Percentiles rank a stretch among this genome's conserved stretches.
phyloP scores from a whole-genome alignment of 2,797 vertebrate species.

The Amazona ochrocephala region DNA sequence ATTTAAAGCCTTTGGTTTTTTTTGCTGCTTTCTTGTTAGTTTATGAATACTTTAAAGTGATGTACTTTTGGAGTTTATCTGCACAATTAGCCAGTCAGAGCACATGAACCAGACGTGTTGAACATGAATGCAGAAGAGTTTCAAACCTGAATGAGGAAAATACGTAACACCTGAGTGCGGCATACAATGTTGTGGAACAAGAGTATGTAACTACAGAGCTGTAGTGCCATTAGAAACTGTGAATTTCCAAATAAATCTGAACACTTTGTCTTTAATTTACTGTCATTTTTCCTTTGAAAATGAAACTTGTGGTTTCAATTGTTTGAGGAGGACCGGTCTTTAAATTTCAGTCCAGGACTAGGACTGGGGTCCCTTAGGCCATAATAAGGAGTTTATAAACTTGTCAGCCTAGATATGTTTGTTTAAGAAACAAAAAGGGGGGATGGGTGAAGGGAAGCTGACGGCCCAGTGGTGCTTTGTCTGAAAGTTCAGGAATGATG shows the following conservation, averaged over 20 bases:
- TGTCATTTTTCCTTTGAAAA: conserved; percentile 20
- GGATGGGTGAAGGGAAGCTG: neutral
- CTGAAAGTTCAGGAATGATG: neutral
- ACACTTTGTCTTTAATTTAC: conserved; percentile 81
- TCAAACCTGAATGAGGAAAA: conserved; percentile 64
- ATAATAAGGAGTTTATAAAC: neutral
- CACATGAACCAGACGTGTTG: conserved; percentile 58
- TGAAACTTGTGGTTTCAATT: neutral
- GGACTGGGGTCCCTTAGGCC: neutral
- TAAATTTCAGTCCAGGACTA: neutral
- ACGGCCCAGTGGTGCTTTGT: neutral
- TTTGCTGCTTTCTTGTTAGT: conserved; percentile 79
- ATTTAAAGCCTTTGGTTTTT: conserved; percentile 76
- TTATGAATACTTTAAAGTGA: conserved; percentile 72
- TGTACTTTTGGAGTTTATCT: conserved; percentile 70
- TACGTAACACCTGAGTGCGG: conserved; percentile 76
- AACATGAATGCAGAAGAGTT: conserved; percentile 44
- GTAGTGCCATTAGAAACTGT: conserved; percentile 99
- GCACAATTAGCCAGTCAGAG: conserved; percentile 80
- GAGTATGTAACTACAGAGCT: conserved; percentile 89
- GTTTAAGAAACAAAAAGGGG: neutral
- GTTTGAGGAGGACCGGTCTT: neutral
- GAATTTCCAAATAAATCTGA: conserved; percentile 99
- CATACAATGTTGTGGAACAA: conserved; percentile 81
- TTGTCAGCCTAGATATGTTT: neutral